Evolutionary conservation across 2,113 vertebrate genomes (phyloP).

Genomic region (Carollia perspicillata): DNA sequence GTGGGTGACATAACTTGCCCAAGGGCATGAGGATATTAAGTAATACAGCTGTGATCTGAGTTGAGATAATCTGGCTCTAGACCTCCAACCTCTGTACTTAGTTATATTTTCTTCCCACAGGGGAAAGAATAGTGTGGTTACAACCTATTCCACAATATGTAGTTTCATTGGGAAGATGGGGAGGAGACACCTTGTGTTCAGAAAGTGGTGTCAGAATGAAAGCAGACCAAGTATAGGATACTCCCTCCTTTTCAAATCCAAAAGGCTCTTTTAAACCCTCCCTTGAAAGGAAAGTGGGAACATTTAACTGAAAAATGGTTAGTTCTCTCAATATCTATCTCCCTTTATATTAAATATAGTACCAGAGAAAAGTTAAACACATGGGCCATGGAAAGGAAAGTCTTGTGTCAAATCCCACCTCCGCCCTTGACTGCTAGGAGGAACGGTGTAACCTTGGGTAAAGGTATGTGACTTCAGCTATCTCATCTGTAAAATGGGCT

Average conservation of each 20-base stretch:
- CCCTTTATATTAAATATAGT: background rate
- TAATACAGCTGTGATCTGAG: background rate
- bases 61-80: background rate
- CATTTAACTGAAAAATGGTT: background rate
- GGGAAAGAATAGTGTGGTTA: background rate
- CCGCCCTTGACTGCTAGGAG: background rate
- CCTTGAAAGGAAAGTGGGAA: background rate
- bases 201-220: background rate
- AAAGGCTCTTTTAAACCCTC: background rate
- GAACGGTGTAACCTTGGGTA: background rate
- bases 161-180: background rate
- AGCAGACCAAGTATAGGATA: background rate
- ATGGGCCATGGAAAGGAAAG: background rate
- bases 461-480: background rate
- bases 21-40: background rate
- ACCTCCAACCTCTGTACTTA: background rate
- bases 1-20: background rate
- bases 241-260: background rate
- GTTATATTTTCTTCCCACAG: background rate
- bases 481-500: conserved; percentile 12
- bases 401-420: background rate
- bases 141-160: background rate
- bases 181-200: background rate
- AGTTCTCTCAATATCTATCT: background rate
- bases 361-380: background rate